These are phyloP conservation scores for Macrocentrus cingulum DNA, from an alignment of 1,140 invertebrate genomes.

Conservation along the genomic window DNA sequence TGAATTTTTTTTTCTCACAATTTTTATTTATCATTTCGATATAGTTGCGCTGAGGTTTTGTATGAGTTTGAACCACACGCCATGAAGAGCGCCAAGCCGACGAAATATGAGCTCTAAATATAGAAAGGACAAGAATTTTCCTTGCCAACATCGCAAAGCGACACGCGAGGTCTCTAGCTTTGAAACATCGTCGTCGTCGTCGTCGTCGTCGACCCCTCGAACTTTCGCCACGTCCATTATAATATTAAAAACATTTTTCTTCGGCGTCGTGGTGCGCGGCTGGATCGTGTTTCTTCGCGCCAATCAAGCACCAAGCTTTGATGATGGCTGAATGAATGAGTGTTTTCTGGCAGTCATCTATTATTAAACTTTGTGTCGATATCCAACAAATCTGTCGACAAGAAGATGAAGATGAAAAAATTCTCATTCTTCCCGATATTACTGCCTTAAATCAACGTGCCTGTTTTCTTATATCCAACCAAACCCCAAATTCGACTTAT, in stretches of 20 bases:
- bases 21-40: background rate
- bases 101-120: conserved; percentile 30
- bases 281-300: conserved; percentile 4
- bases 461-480: too few relatives aligned
- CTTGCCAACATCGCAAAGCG: conserved; percentile 11
- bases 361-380: background rate
- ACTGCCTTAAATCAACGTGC: conserved; percentile 11
- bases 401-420: conserved; percentile 1
- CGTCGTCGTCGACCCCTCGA: conserved; percentile 6
- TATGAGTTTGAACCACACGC: background rate
- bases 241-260: conserved; percentile 21
- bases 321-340: background rate
- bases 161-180: conserved; percentile 7
- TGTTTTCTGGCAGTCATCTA: background rate
- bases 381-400: conserved; percentile 11
- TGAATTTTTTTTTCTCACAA: too few relatives aligned
- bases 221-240: conserved; percentile 20
- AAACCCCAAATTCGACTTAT: too few relatives aligned
- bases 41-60: too few relatives aligned
- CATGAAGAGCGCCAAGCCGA: conserved; percentile 5
- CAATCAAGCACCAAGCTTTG: background rate
- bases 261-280: too few relatives aligned
- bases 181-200: conserved; percentile 9
- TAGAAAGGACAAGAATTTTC: conserved; percentile 30
- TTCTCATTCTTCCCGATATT: too few relatives aligned